Evolutionary conservation across 1,140 invertebrate genomes (phyloP).

Genomic region (Triops cancriformis): DNA sequence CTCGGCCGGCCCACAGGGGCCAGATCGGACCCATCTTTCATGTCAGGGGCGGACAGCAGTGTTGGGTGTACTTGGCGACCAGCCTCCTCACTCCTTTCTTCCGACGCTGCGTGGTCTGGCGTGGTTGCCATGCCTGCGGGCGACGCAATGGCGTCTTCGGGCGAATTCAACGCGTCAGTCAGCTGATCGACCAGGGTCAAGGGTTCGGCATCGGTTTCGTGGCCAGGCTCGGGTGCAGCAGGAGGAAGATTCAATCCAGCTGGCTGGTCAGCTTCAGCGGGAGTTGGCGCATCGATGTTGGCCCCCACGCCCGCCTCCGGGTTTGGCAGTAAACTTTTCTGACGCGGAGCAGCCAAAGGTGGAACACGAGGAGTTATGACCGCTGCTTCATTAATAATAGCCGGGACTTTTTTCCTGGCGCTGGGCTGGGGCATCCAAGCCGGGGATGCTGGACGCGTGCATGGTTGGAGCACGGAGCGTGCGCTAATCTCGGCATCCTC

Average conservation of each 20-base stretch:
- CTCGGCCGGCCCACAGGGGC: background rate
- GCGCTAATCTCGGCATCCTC: constrained; percentile 4
- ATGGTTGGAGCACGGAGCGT: background rate
- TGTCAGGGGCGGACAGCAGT: background rate
- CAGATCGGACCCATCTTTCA: background rate
- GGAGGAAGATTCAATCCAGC: background rate
- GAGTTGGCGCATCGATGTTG: background rate
- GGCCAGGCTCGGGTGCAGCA: background rate
- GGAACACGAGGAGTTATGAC: constrained; percentile 3
- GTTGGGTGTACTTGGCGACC: background rate
- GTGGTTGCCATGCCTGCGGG: background rate
- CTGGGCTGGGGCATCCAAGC: background rate
- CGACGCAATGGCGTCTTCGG: background rate
- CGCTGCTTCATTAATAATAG: constrained; percentile 1
- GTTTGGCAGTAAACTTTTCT: background rate
- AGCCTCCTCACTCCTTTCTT: background rate
- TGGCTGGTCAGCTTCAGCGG: background rate
- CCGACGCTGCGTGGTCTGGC: background rate
- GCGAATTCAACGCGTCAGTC: background rate
- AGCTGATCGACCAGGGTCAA: background rate
- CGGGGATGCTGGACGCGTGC: background rate
- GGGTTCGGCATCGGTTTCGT: background rate
- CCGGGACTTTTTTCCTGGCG: background rate
- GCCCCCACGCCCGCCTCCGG: too few relatives aligned
- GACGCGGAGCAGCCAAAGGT: background rate